phyloP scores from a whole-genome alignment of 2,888 invertebrate species.

The Cryptus viduatorius region DNA sequence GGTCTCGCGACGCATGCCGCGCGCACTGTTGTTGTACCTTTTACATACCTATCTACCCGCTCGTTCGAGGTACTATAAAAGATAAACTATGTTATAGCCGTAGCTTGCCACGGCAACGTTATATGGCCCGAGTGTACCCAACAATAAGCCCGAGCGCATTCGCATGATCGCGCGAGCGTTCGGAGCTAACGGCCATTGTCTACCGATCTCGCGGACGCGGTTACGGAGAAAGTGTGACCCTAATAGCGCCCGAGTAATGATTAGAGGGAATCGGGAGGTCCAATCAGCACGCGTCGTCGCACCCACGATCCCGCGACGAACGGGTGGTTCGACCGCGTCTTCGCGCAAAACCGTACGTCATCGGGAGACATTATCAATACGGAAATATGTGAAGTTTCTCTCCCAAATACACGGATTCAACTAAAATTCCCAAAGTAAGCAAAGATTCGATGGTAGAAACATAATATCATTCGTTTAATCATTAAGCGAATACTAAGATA shows the following conservation, averaged over 20 bases:
- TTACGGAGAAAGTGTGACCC: constrained; percentile 81
- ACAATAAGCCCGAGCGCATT: constrained; percentile 62
- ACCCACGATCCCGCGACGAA: constrained; percentile 67
- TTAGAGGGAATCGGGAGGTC: constrained; percentile 78
- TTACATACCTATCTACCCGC: constrained; percentile 44
- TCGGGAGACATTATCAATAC: not conserved
- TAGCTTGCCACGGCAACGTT: constrained; percentile 22
- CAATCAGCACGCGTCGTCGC: constrained; percentile 76
- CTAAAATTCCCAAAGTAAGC: not conserved
- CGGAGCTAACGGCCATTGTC: constrained; percentile 71
- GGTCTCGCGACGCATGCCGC: constrained; percentile 45
- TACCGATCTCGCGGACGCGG: constrained; percentile 61
- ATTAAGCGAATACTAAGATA: no score
- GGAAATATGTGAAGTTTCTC: not conserved
- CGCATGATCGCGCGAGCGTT: constrained; percentile 64
- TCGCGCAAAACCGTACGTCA: not conserved
- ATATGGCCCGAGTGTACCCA: constrained; percentile 24
- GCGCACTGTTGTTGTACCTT: constrained; percentile 29
- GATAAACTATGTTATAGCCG: constrained; percentile 22
- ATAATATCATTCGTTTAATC: no score
- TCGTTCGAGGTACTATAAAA: constrained; percentile 44
- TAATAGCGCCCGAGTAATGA: constrained; percentile 79
- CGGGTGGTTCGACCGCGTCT: constrained; percentile 39
- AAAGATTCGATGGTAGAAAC: no score
- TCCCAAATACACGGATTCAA: not conserved